Evolutionary conservation across 2,797 vertebrate genomes (phyloP), one percentile per base, ranked within the genome.

Genomic region (Meda fulgida): DNA sequence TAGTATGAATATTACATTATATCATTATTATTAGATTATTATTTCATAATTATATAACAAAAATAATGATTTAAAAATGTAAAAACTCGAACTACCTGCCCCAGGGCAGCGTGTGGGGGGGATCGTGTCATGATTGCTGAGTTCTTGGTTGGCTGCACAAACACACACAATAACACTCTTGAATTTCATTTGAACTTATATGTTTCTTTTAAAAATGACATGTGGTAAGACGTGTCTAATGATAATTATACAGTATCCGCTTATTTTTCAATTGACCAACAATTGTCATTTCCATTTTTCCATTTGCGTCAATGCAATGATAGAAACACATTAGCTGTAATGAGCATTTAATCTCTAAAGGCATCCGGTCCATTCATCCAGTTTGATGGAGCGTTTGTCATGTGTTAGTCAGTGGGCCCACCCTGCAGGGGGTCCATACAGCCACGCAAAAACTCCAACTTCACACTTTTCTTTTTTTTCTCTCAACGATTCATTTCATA

Each of bases 301-400:
- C 76, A 71, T 84, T 84, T 63, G 53, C 26, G 3, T 63, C 65
- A 81, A 26, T 40, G 46, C 65, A 84, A 46, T 11, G 63, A 43
- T 40, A 46, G 36, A 46, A 75, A 3, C 2, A 1, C 55, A 78
- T 84, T 70, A 79, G 38, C 60, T 70, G 36, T 78, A 84, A 84
- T 84, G 76, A 78, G 55, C 76, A 46, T 84, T 78, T 78, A 10
- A 84, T 84, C 83, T 84, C 66, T 71, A 60, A 84, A 79, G 66
- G 21, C 83, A 26, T 79, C 29, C n/a, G 72, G 19, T 79, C 66
- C 16, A 7, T 43, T 63, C 75, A 70, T 70, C 55, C 51, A 21
- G 66, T 78, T 58, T 84, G 75, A 78, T 36, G 38, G 51, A 60
- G 66, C 21, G 19, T 34, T 60, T 84, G 65, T 84, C 65, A 58